Evolutionary conservation across 1,140 invertebrate genomes (phyloP), one percentile per base, ranked within the genome.

Genomic region (Latrodectus geometricus): DNA sequence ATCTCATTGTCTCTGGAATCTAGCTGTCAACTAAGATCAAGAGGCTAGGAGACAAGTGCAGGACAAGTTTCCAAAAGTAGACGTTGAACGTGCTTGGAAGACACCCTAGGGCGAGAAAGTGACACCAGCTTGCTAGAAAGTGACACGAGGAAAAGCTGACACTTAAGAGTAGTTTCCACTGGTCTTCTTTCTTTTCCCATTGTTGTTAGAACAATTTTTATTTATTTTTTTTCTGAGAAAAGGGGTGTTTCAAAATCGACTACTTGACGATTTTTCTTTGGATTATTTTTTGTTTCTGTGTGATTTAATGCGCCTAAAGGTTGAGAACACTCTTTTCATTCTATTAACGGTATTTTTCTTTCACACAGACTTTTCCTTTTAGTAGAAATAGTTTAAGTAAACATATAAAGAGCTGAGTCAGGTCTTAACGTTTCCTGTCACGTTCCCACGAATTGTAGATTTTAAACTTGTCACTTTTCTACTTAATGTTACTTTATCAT

Each of bases 91-190:
- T 73, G 72, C 72, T 49, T 12, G 72, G 23, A 73, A 73, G 72
- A 73, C 72, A 73, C 72, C 72, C 72, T 50, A 73, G 72, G 72
- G 72, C 48, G 8, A 50, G 48, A 14, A 73, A 73, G 15, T 73
- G 72, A 73, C 72, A 73, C 72, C 21, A 69, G 68, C 68, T 69
- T 23, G 17, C 11, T 69, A 11, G 68, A 69, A 69, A 69, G 68
- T 73, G 72, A 73, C 72, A 73, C 72, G 72, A 11, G 12, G 48
- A 23, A 73, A 73, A 73, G 48, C 72, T 73, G 72, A 73, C 72
- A 73, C 72, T 49, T 73, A 23, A 23, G 72, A 73, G 72, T 73
- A 12, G 23, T 73, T 73, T 48, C 35, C 48, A 50, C 23, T 48
- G 21, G 72, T 48, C 21, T 73, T 73, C 72, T 73, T 73, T 23